Evolutionary conservation across 2,113 vertebrate species (phyloP), one percentile per base, ranked within the genome.

Genomic region (Marmota flaviventris): DNA sequence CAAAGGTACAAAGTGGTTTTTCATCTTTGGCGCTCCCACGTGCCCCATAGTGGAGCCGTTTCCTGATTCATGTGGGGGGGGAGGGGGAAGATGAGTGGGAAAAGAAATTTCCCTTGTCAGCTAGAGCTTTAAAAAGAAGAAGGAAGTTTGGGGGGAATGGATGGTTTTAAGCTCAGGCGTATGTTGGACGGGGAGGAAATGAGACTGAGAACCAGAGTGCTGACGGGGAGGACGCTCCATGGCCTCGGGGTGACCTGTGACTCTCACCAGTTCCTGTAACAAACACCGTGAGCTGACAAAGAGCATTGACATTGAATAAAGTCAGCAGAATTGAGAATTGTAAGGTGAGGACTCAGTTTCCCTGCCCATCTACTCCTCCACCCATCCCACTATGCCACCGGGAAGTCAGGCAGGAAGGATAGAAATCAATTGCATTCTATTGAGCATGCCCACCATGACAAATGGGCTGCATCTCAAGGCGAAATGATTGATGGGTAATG

Each of bases 51-150:
- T 1, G 5, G 58, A 93, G 42, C 42, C 45, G 2, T 48, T 81
- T 77, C 18, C 83, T 29, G 45, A 32, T 77, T 78, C 58, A 67
- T 17, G 82, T 29, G 12, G 63, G 10, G 27, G 27, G 27, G 0
- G 48, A 45, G 45, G 11, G 27, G 25, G 12, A 12, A 27, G 42
- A 88, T 85, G 42, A 83, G 83, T 61, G 32, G 93, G 83, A 94
- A 83, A 84, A 92, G 94, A 96, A 94, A 97, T 91, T 76, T 76
- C 82, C 89, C 83, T 45, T 86, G 93, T 96, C 97, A 92, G 96
- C 95, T 94, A n/a, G 72, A 94, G 90, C 89, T 96, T 97, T 92
- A 93, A 97, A 96, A 96, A 93, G 89, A 94, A 97, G 96, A 16
- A 89, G 96, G 98, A 97, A 98, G 97, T 90, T 24, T 0, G 45